Conservation (phyloP, 2,888 invertebrate species). For the Lasioglossum leucozonium region DNA sequence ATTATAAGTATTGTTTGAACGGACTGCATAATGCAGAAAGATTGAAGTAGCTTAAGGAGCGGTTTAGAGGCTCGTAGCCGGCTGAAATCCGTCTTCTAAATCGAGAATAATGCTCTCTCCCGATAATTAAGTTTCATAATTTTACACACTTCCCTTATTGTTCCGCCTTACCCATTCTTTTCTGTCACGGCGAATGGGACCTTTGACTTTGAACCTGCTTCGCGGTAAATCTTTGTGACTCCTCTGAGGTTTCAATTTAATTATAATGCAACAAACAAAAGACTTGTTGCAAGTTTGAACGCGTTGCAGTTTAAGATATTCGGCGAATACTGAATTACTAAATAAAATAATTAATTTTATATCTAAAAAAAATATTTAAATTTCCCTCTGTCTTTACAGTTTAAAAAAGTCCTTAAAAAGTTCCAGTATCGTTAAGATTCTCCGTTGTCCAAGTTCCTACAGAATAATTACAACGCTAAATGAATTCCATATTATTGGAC, state of each 20-base stretch:
- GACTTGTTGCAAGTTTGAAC: neutral
- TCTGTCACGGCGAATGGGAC: neutral
- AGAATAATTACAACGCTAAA: neutral
- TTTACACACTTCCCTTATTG: neutral
- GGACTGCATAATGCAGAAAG: neutral
- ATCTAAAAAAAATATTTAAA: no score
- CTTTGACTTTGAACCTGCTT: neutral
- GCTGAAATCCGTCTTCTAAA: neutral
- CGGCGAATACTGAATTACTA: no score
- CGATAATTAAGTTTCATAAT: neutral
- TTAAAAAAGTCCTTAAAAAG: no score
- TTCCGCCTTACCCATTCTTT: neutral
- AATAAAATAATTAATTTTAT: neutral
- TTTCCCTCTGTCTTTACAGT: no score
- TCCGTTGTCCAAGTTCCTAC: neutral
- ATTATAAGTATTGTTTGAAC: slow-evolving; percentile 22
- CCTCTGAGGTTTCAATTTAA: neutral
- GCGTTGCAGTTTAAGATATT: neutral
- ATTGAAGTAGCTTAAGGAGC: neutral
- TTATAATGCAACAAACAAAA: neutral
- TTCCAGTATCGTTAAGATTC: no score
- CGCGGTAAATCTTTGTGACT: neutral
- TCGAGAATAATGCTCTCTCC: neutral
- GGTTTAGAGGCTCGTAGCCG: neutral
- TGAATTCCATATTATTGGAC: neutral